Conservation (phyloP, 1,140 invertebrate genomes). For the Drosophila burlai region DNA sequence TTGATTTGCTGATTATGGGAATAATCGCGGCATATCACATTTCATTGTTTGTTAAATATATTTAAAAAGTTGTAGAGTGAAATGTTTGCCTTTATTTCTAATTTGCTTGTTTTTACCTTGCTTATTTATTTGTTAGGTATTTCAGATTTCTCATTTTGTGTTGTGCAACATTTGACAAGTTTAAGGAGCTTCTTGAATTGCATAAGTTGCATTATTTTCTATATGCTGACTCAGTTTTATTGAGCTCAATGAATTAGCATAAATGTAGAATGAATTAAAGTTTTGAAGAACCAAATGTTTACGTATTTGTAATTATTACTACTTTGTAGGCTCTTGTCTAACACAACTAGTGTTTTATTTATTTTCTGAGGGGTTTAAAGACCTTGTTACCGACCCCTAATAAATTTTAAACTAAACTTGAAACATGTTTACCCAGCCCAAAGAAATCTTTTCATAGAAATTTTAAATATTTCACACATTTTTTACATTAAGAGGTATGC, state of each 20-base stretch:
- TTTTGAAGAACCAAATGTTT: background rate
- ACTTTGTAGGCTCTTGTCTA: too few relatives aligned
- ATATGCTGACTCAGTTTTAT: background rate
- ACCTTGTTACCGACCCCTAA: background rate
- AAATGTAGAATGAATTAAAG: background rate
- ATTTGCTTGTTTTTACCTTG: background rate
- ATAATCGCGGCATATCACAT: background rate
- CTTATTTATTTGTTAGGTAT: background rate
- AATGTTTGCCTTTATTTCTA: background rate
- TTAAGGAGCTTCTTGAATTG: background rate
- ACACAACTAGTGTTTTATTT: too few relatives aligned
- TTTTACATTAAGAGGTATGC: background rate
- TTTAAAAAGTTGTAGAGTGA: background rate
- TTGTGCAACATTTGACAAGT: background rate
- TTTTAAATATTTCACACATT: background rate
- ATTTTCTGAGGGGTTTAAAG: too few relatives aligned
- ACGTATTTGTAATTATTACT: background rate
- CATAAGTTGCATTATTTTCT: background rate
- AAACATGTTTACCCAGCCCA: background rate
- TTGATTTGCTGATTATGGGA: conserved; percentile 32
- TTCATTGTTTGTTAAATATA: background rate
- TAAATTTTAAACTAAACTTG: background rate
- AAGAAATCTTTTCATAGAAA: background rate
- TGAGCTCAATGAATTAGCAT: background rate
- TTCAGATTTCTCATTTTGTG: background rate